Evolutionary conservation across 1,140 invertebrate genomes (phyloP).

Genomic region (Pogonomyrmex barbatus): DNA sequence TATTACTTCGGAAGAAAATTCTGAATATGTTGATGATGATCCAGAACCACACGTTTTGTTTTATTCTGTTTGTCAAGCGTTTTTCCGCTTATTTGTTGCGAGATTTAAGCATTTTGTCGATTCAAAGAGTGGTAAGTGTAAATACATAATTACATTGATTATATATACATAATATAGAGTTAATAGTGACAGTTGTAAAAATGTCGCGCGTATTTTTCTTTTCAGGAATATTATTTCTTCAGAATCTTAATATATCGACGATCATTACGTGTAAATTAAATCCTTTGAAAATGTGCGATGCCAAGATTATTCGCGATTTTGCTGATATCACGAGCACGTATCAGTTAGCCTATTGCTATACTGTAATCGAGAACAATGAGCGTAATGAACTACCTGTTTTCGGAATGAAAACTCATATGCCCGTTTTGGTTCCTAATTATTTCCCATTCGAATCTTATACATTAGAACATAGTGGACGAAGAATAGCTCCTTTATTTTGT

Average conservation of each 20-base stretch:
- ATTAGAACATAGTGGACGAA: constrained; percentile 85
- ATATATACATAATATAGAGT: neutral
- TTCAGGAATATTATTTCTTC: constrained; percentile 92
- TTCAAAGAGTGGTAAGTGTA: constrained; percentile 90
- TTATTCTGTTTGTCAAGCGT: constrained; percentile 95
- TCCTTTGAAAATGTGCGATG: constrained; percentile 92
- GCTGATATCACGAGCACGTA: constrained; percentile 93
- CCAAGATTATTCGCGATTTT: constrained; percentile 93
- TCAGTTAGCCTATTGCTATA: constrained; percentile 96
- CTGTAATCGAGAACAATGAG: constrained; percentile 94
- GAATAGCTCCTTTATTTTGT: constrained; percentile 83
- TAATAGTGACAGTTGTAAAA: constrained; percentile 48
- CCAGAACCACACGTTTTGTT: constrained; percentile 93
- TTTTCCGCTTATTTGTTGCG: constrained; percentile 96
- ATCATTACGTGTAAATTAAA: constrained; percentile 94
- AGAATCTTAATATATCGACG: constrained; percentile 93
- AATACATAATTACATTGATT: constrained; percentile 4
- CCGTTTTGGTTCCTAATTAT: constrained; percentile 87
- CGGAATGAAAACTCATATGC: constrained; percentile 82
- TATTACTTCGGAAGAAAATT: constrained; percentile 88
- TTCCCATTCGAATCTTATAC: constrained; percentile 95
- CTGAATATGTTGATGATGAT: constrained; percentile 85
- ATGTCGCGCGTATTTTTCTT: constrained; percentile 78
- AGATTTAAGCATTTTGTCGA: constrained; percentile 93
- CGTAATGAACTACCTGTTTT: constrained; percentile 88